Evolutionary conservation across 2,888 invertebrate genomes (phyloP).

Genomic region (Pristionchus maxplancki): DNA sequence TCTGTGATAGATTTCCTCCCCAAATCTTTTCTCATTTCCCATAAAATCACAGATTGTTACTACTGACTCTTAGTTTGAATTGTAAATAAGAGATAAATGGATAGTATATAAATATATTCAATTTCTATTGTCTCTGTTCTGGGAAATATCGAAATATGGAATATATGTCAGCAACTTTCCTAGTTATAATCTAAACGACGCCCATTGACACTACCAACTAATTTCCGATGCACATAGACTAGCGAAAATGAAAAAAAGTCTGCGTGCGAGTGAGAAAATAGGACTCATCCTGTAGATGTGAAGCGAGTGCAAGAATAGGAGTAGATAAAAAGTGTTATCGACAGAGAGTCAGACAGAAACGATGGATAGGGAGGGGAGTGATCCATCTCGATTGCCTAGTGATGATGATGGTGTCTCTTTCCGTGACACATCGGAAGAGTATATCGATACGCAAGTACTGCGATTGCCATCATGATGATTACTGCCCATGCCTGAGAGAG

Average conservation of each 20-base stretch:
- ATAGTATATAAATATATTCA: constrained; percentile 22
- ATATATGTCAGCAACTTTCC: too few species aligned
- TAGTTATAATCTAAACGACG: too few species aligned
- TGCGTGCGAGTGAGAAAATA: too few species aligned
- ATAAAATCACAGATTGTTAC: constrained; percentile 26
- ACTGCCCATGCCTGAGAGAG: constrained; percentile 35
- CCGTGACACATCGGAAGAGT: constrained; percentile 19
- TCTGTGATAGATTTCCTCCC: constrained; percentile 31
- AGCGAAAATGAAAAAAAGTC: too few species aligned
- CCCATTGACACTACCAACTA: too few species aligned
- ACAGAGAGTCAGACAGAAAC: constrained; percentile 14
- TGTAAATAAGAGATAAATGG: constrained; percentile 40
- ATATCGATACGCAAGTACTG: constrained; percentile 13
- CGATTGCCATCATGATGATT: constrained; percentile 33
- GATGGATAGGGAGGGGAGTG: background rate
- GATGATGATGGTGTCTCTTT: constrained; percentile 29
- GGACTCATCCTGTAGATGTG: too few species aligned
- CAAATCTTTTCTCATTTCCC: constrained; percentile 32
- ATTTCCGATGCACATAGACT: too few species aligned
- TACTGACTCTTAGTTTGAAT: constrained; percentile 14
- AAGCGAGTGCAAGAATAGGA: background rate
- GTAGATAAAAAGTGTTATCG: constrained; percentile 48
- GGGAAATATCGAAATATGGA: too few species aligned
- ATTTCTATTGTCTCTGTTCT: background rate
- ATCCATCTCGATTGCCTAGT: background rate